A percentile compares a stretch with the other conserved stretches of the same genome.
Evolutionary conservation across 2,888 invertebrate genomes (phyloP).

Genomic region (Drosophila ezoana): DNA sequence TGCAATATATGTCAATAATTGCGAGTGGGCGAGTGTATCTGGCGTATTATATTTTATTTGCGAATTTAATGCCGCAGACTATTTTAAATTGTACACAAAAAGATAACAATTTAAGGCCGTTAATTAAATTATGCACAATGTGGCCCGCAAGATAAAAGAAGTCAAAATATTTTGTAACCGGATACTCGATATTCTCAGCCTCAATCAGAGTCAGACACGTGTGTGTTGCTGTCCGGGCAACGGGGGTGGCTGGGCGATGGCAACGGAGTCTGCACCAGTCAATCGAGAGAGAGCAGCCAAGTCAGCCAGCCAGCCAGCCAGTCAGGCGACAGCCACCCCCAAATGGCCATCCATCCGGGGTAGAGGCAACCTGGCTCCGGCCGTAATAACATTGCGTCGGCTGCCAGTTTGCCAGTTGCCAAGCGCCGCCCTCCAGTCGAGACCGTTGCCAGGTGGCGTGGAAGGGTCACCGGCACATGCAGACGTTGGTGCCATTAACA

Average conservation of each 20-base stretch:
- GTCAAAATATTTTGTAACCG: constrained; percentile 83
- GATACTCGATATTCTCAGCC: constrained; percentile 71
- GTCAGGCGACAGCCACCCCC: constrained; percentile 73
- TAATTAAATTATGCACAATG: constrained; percentile 67
- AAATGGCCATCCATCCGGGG: background rate
- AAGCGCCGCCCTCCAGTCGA: constrained; percentile 56
- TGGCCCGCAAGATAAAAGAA: constrained; percentile 58
- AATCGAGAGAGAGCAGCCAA: constrained; percentile 39
- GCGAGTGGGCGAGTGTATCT: background rate
- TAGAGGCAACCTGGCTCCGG: constrained; percentile 3
- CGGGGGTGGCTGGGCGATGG: constrained; percentile 31
- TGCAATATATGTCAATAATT: background rate
- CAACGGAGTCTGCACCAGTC: constrained; percentile 55
- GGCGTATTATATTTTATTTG: background rate
- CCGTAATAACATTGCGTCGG: constrained; percentile 25
- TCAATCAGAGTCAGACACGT: constrained; percentile 66
- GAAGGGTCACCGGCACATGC: constrained; percentile 20
- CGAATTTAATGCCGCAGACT: background rate
- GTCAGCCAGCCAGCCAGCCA: constrained; percentile 43
- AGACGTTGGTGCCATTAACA: constrained; percentile 60
- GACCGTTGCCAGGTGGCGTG: constrained; percentile 49
- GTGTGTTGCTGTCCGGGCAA: constrained; percentile 50
- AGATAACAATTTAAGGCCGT: constrained; percentile 45
- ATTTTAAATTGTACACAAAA: background rate
- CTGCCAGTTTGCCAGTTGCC: constrained; percentile 52